Base-by-base conservation (phyloP, 2,888 invertebrate species). In the Clepsis dumicolana region DNA sequence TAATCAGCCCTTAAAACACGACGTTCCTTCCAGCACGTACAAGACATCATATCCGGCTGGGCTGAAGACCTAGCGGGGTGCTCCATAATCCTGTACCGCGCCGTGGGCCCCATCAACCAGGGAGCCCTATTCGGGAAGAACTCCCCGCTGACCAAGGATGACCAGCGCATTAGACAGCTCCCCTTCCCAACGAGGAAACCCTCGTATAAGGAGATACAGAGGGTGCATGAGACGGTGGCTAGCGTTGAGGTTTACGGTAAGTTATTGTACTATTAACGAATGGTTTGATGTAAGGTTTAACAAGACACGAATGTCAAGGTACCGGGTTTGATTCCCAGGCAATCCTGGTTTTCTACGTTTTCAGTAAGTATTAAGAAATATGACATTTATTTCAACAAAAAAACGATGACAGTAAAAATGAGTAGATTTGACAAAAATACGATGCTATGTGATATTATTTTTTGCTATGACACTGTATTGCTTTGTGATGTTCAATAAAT, bases 181-280 rank as follows among this genome's bases (percentile, higher is more conserved):
- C 98, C 98, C 0, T 97, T 98, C 87, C 96, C 96, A 0, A 98
- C 98, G 0, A 93, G 96, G 74, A 94, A 97, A 75, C 97, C 98
- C 0, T 97, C 97, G 0, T 96, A 95, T 77, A 96, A 95, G 62
- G 98, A 98, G 91, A 95, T 97, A 0, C 94, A 96, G 80, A 90
- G 97, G 71, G 96, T 97, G 0, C 96, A 97, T 75, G 94, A 95
- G 61, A 91, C 96, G 54, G 88, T 98, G 7, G 94, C 96, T 21
- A 94, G 95, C 62, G 87, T 95, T 52, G 94, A 95, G 78, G 93
- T 96, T 38, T 96, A 96, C 85, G 95, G 96, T 96, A 83, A 86
- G 91, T 74, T 14, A 1, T 1, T 29, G 3, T 29, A 7, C 4
- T 3, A 29, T 7, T 29, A 29, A 7, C 29, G 3, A 7, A n/a